These are phyloP conservation scores for Trichogramma dendrolimi DNA, from an alignment of 2,888 invertebrate species.

Conservation along the genomic window DNA sequence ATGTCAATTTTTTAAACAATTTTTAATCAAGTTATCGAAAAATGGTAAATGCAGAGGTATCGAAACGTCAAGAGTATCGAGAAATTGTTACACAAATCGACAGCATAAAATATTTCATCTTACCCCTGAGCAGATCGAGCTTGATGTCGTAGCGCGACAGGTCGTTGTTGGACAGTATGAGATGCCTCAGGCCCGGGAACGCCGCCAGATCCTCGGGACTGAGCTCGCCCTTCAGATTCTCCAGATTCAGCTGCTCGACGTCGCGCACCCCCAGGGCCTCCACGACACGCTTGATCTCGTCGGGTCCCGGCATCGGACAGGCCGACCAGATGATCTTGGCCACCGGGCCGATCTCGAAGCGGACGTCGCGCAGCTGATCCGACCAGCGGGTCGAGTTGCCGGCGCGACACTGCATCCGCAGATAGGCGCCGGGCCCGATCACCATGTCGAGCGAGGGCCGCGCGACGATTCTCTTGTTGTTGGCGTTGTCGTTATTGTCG, in stretches of 20 bases:
- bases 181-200: conserved; percentile 8
- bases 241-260: conserved; percentile 10
- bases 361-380: background rate
- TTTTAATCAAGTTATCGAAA: no score
- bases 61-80: no score
- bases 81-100: background rate
- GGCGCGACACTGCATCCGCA: conserved; percentile 12
- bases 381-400: conserved; percentile 8
- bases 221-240: background rate
- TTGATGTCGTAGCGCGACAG: conserved; percentile 57
- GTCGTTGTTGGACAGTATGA: conserved; percentile 44
- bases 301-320: background rate
- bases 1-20: no score
- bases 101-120: conserved; percentile 1
- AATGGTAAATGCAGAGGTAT: no score
- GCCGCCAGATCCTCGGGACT: background rate
- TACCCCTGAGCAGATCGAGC: conserved; percentile 57
- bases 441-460: conserved; percentile 5
- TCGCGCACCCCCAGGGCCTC: background rate
- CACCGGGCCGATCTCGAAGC: background rate
- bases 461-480: no score
- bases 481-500: no score
- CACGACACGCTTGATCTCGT: background rate
- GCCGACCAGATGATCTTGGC: background rate
- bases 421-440: background rate